Conservation (phyloP, 2,888 invertebrate species). For the Eudasyphora cyanicolor region DNA sequence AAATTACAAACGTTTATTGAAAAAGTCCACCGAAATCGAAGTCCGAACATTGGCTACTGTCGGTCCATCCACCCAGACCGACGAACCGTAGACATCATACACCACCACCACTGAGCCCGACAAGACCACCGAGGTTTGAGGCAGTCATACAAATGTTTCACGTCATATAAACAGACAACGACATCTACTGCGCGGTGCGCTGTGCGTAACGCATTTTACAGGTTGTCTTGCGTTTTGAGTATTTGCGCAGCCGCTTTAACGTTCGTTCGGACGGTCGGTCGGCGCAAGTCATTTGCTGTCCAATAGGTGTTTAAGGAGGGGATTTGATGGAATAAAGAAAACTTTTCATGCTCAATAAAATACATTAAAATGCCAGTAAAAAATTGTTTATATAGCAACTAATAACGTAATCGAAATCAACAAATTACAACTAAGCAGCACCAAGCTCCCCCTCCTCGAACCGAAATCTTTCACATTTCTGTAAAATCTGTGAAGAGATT, state of each 20-base stretch:
- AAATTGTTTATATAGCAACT: constrained; percentile 34
- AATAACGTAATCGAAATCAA: constrained; percentile 44
- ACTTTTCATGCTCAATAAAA: constrained; percentile 50
- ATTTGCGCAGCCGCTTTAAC: background rate
- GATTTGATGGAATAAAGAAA: constrained; percentile 12
- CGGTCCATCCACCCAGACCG: background rate
- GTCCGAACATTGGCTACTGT: too few species aligned
- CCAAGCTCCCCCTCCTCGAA: background rate
- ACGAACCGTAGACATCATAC: too few species aligned
- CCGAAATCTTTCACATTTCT: background rate
- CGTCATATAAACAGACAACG: constrained; percentile 27
- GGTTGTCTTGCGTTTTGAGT: constrained; percentile 18
- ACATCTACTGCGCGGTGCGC: too few species aligned
- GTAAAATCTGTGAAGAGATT: background rate
- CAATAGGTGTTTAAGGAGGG: constrained; percentile 17
- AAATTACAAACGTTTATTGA: constrained; percentile 54
- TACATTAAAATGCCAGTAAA: constrained; percentile 49
- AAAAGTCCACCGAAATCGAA: background rate
- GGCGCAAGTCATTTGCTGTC: too few species aligned
- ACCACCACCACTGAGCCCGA: background rate
- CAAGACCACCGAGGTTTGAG: background rate
- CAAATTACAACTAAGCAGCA: constrained; percentile 5
- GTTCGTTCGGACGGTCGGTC: background rate
- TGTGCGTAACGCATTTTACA: constrained; percentile 61
- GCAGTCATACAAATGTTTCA: constrained; percentile 46